phyloP scores from a whole-genome alignment of 2,797 vertebrate genomes.

The Oryzias dopingdopingensis region DNA sequence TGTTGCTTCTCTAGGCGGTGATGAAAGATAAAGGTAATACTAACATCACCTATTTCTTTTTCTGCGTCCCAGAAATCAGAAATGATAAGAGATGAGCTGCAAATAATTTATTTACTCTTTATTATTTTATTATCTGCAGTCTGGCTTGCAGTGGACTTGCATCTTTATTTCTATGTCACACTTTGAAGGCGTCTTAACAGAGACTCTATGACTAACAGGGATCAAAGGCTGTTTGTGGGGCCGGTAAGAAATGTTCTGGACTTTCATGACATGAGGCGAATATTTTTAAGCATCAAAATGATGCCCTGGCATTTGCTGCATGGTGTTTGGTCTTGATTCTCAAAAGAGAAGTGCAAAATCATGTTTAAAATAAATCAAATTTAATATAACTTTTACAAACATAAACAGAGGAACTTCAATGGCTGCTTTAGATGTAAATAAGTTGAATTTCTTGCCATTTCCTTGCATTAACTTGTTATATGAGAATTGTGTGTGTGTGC shows the following conservation, averaged over 20 bases:
- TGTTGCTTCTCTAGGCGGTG: too few relatives aligned
- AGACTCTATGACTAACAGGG: neutral
- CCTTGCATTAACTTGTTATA: slow-evolving; percentile 5
- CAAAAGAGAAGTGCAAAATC: neutral
- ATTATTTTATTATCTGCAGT: neutral
- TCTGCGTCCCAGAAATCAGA: too few relatives aligned
- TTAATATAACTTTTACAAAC: too few relatives aligned
- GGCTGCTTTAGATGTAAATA: too few relatives aligned
- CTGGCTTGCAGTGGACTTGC: neutral
- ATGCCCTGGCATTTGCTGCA: neutral
- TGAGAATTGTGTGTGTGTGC: neutral
- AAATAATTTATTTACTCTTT: neutral
- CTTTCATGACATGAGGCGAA: neutral
- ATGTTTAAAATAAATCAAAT: too few relatives aligned
- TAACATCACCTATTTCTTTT: too few relatives aligned
- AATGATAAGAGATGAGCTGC: neutral
- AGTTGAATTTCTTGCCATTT: too few relatives aligned
- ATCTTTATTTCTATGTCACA: neutral
- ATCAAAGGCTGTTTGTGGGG: neutral
- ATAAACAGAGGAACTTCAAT: too few relatives aligned
- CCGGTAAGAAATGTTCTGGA: neutral
- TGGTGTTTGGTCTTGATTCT: neutral
- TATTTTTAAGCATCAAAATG: neutral
- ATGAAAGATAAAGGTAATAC: too few relatives aligned
- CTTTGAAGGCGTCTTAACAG: neutral